These are phyloP conservation scores for Planiliza haematocheilus DNA, from an alignment of 2,113 vertebrate genomes.

Conservation along the genomic window DNA sequence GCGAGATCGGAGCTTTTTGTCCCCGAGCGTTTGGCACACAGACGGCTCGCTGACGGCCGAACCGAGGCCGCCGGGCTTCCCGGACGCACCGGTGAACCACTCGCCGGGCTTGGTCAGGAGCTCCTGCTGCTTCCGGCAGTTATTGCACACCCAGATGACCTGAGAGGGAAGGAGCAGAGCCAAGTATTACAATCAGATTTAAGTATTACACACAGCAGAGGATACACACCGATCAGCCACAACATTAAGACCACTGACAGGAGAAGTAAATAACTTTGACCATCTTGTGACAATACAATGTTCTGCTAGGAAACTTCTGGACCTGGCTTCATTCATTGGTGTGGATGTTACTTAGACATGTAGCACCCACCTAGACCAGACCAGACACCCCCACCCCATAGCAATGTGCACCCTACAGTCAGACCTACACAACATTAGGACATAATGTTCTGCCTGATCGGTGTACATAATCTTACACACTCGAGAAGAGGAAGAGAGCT, in stretches of 20 bases:
- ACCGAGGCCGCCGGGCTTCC: constrained; percentile 85
- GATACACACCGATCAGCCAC: background rate
- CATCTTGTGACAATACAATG: no score
- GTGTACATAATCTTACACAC: background rate
- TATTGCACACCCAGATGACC: constrained; percentile 99
- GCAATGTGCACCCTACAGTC: no score
- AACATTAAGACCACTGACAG: no score
- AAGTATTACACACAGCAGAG: constrained; percentile 1
- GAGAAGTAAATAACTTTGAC: no score
- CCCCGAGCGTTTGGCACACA: constrained; percentile 86
- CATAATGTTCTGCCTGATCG: no score
- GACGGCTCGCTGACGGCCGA: constrained; percentile 91
- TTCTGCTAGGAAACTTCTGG: no score
- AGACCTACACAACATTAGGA: no score
- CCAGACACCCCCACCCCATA: no score
- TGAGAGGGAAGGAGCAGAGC: constrained; percentile 50
- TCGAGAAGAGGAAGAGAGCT: background rate
- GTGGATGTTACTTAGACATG: no score
- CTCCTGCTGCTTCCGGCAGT: constrained; percentile 99
- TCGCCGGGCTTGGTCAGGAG: constrained; percentile 96
- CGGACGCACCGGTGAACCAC: constrained; percentile 91
- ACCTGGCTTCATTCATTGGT: no score
- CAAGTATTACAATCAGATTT: constrained; percentile 4
- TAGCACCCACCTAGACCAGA: no score
- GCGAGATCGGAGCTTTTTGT: constrained; percentile 90